Conservation (phyloP, 2,888 invertebrate genomes). For the Germaria angustata region DNA sequence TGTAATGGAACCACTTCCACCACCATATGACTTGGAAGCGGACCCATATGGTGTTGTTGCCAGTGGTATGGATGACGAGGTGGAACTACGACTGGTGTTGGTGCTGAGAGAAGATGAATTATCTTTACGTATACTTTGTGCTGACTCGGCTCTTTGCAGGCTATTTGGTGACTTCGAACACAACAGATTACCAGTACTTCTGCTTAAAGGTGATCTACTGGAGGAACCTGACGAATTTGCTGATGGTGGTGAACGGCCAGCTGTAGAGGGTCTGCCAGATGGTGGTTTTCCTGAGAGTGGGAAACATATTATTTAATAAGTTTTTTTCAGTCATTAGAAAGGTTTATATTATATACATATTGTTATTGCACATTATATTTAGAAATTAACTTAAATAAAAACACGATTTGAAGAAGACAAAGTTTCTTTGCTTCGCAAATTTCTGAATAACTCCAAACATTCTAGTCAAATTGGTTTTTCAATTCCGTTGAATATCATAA, state of each 20-base stretch:
- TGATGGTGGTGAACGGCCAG: constrained; percentile 74
- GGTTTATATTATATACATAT: no score
- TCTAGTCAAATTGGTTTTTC: no score
- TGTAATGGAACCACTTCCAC: constrained; percentile 62
- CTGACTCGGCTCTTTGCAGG: constrained; percentile 82
- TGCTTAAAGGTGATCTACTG: constrained; percentile 78
- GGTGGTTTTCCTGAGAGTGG: constrained; percentile 82
- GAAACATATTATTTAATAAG: neutral
- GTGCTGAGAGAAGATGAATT: constrained; percentile 72
- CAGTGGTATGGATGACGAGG: constrained; percentile 79
- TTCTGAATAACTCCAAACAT: no score
- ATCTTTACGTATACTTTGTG: constrained; percentile 80
- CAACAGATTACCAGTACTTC: constrained; percentile 78
- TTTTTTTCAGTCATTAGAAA: no score
- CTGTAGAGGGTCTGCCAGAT: constrained; percentile 74
- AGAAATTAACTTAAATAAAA: no score
- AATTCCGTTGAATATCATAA: no score
- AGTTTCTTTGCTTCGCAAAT: no score
- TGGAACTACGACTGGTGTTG: constrained; percentile 76
- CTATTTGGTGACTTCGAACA: constrained; percentile 75
- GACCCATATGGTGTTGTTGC: constrained; percentile 76
- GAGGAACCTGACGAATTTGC: constrained; percentile 72
- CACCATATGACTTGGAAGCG: constrained; percentile 69
- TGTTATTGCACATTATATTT: no score
- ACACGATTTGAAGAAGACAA: no score